Conservation (phyloP, 2,888 invertebrate species). For the Drosophila melanocephala region DNA sequence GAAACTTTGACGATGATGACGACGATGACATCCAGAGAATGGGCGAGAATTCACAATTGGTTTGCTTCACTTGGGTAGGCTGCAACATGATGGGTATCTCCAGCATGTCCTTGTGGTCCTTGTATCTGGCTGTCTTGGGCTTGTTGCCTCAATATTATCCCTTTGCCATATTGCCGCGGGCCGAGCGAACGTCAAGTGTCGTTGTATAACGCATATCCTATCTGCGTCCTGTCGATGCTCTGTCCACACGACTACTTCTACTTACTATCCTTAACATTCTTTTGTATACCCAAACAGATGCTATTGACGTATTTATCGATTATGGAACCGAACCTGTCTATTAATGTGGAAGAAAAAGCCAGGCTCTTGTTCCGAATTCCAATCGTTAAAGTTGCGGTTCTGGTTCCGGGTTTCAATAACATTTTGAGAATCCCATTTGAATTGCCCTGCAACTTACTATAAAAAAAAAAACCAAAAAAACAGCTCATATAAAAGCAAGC, state of each 20-base stretch:
- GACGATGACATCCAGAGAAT: constrained; percentile 37
- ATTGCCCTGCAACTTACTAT: not conserved
- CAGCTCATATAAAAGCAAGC: not conserved
- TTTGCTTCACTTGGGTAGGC: constrained; percentile 36
- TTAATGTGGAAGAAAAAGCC: not conserved
- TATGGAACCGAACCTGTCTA: not conserved
- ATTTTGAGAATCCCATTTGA: not conserved
- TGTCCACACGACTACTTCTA: not conserved
- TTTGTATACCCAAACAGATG: not conserved
- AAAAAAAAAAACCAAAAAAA: not conserved
- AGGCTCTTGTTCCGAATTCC: not conserved
- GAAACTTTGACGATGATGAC: constrained; percentile 28
- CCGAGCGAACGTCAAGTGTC: constrained; percentile 45
- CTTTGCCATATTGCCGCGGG: constrained; percentile 45
- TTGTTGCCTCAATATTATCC: constrained; percentile 46
- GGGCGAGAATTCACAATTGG: constrained; percentile 27
- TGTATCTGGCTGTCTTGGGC: constrained; percentile 19
- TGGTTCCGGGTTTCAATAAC: not conserved
- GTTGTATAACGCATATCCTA: constrained; percentile 49
- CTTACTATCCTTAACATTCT: constrained; percentile 1
- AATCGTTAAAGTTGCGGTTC: not conserved
- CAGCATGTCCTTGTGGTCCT: constrained; percentile 6
- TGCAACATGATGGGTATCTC: constrained; percentile 19
- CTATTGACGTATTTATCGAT: not conserved
- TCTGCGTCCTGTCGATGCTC: constrained; percentile 27